Evolutionary conservation across 2,888 invertebrate genomes (phyloP).

Genomic region (Elegia similella): DNA sequence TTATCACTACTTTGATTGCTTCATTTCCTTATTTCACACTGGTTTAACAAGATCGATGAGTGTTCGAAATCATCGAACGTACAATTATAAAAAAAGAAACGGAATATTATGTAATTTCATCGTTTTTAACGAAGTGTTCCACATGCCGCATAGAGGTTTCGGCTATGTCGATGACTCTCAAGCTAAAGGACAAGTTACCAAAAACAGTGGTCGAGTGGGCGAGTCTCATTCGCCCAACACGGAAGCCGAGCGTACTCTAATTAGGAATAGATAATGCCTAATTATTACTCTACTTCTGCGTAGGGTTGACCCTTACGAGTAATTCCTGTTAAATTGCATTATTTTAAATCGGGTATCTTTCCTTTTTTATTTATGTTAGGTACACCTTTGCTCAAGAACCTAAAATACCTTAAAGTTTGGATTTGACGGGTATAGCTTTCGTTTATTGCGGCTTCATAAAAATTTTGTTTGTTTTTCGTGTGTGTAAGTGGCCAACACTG

Average conservation of each 20-base stretch:
- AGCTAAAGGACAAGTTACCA: slow-evolving; percentile 53
- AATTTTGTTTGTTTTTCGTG: no score
- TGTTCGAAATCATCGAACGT: neutral
- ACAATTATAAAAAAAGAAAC: neutral
- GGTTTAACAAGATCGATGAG: slow-evolving; percentile 1
- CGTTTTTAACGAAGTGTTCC: slow-evolving; percentile 30
- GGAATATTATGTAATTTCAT: slow-evolving; percentile 24
- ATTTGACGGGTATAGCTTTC: no score
- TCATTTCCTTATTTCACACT: slow-evolving; percentile 4
- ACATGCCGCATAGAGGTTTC: slow-evolving; percentile 31
- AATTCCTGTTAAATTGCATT: no score
- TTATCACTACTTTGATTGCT: neutral
- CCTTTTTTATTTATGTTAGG: no score
- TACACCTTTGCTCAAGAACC: no score
- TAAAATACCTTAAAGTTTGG: no score
- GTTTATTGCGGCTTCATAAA: no score
- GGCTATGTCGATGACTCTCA: slow-evolving; percentile 9
- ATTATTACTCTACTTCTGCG: slow-evolving; percentile 29
- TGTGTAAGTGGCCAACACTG: no score
- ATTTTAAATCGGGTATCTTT: no score
- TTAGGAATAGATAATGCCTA: slow-evolving; percentile 37
- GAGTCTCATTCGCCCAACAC: slow-evolving; percentile 53
- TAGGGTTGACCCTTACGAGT: slow-evolving; percentile 5
- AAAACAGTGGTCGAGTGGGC: slow-evolving; percentile 47
- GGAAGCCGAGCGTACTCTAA: slow-evolving; percentile 46